Percentiles rank a stretch among this genome's conserved stretches.
Evolutionary conservation across 2,113 vertebrate species (phyloP).

Genomic region (Malurus elegans): DNA sequence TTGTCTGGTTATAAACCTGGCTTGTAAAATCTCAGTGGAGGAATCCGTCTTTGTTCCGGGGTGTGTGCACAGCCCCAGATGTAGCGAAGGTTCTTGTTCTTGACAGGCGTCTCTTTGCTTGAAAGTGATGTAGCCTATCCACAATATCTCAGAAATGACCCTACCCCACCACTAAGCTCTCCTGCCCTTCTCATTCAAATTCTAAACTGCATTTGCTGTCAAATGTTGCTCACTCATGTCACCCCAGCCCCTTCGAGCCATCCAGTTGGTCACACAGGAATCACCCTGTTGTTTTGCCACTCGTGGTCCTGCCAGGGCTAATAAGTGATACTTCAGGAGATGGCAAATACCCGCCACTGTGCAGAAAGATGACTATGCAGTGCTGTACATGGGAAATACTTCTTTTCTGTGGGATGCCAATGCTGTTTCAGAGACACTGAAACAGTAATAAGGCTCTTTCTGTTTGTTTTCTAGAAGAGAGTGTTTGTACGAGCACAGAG

Average conservation of each 20-base stretch:
- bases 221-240: fast-evolving
- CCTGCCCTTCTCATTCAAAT: not conserved
- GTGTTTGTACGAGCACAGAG: not conserved
- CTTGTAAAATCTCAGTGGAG: not conserved
- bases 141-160: not conserved
- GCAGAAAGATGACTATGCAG: not conserved
- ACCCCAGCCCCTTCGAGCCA: fast-evolving
- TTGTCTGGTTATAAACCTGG: not conserved
- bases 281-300: not conserved
- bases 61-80: fast-evolving
- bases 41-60: fast-evolving
- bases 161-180: not conserved
- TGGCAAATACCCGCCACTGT: not conserved
- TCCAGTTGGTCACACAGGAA: fast-evolving
- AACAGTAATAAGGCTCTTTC: not conserved
- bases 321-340: not conserved
- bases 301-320: not conserved
- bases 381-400: fast-evolving
- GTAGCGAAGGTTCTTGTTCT: fast-evolving
- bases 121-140: not conserved
- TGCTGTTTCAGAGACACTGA: not conserved
- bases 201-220: not conserved
- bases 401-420: not conserved
- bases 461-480: not conserved
- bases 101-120: not conserved